Evolutionary conservation across 1,140 invertebrate species (phyloP).

Genomic region (Eurosta solidaginis): DNA sequence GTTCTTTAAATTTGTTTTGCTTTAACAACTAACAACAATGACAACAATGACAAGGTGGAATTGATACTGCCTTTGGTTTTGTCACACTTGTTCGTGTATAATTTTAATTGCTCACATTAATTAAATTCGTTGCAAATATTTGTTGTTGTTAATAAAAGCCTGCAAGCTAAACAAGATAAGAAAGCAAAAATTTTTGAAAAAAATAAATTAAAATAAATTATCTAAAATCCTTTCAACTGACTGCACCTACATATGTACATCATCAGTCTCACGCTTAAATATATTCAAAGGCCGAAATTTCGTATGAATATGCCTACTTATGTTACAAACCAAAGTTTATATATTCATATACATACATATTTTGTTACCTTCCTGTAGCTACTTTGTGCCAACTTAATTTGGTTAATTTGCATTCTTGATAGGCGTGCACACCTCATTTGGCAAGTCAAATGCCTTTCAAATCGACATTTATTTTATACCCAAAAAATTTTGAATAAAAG

Average conservation of each 20-base stretch:
- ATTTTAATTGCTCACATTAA: constrained; percentile 8
- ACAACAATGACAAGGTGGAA: not conserved
- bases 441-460: constrained; percentile 27
- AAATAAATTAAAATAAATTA: not conserved
- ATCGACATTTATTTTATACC: constrained; percentile 17
- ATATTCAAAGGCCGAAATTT: not conserved
- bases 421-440: constrained; percentile 25
- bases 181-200: not conserved
- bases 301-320: not conserved
- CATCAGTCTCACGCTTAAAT: not conserved
- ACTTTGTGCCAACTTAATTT: not conserved
- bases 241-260: not conserved
- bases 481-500: not conserved
- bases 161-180: not conserved
- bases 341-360: not conserved
- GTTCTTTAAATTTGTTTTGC: not conserved
- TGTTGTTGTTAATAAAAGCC: not conserved
- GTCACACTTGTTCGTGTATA: not conserved
- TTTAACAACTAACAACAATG: not conserved
- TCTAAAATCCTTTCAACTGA: not conserved
- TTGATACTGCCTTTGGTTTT: not conserved
- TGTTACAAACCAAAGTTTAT: not conserved
- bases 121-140: not conserved
- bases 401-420: constrained; percentile 15
- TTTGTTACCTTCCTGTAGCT: not conserved